Percentiles rank a stretch among this genome's conserved stretches.
Evolutionary conservation across 2,797 vertebrate species (phyloP).

Genomic region (Eutrigla gurnardus): DNA sequence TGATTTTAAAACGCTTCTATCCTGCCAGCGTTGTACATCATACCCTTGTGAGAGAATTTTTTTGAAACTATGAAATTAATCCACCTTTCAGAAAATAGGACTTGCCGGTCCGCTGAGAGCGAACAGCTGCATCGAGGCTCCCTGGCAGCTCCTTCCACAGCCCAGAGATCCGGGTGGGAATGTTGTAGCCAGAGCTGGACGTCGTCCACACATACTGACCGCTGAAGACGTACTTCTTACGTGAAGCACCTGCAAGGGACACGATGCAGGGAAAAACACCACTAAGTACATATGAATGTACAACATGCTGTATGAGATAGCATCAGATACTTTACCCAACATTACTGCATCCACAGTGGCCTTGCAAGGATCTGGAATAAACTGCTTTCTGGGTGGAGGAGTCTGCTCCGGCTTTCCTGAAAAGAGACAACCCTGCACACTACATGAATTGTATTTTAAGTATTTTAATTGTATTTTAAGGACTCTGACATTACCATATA

Average conservation of each 20-base stretch:
- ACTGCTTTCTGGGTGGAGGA: slow-evolving; percentile 32
- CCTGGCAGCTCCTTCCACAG: slow-evolving; percentile 89
- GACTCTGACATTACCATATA: slow-evolving; percentile 84
- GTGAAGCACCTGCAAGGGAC: slow-evolving; percentile 78
- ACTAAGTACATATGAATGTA: too few species aligned
- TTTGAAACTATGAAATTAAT: slow-evolving; percentile 21
- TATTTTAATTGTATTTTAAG: slow-evolving; percentile 1
- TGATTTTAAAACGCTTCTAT: not conserved
- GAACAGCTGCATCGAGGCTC: slow-evolving; percentile 85
- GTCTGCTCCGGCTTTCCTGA: slow-evolving; percentile 72
- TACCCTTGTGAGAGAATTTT: not conserved
- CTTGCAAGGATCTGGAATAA: slow-evolving; percentile 82
- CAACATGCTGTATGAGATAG: not conserved
- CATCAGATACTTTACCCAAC: slow-evolving; percentile 77
- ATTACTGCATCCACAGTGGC: slow-evolving; percentile 85
- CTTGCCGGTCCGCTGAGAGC: slow-evolving; percentile 86
- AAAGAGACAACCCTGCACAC: slow-evolving; percentile 6
- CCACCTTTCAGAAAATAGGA: slow-evolving; percentile 89
- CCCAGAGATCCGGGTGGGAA: slow-evolving; percentile 76
- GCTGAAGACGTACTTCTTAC: slow-evolving; percentile 87
- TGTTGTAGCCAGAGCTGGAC: slow-evolving; percentile 77
- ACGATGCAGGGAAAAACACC: slow-evolving; percentile 4
- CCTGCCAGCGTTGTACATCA: not conserved
- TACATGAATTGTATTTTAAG: slow-evolving; percentile 7
- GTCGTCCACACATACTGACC: slow-evolving; percentile 87